phyloP scores from a whole-genome alignment of 2,888 invertebrate species.

The Ophion obscuratus region DNA sequence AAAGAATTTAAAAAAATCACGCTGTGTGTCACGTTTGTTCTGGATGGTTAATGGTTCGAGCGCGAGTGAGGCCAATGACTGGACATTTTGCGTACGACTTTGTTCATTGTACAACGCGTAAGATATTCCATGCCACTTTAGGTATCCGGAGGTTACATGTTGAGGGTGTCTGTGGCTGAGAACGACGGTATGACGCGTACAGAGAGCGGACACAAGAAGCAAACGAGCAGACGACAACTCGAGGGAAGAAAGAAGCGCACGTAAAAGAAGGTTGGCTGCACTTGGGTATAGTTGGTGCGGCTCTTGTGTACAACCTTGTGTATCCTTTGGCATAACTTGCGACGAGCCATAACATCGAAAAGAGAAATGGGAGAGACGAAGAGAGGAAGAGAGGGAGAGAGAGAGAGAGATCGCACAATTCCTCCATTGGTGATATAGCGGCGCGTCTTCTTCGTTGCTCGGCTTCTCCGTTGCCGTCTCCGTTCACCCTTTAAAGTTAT shows the following conservation, averaged over 20 bases:
- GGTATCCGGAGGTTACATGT: constrained; percentile 43
- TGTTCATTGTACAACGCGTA: background rate
- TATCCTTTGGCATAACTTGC: constrained; percentile 40
- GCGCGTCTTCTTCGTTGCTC: constrained; percentile 38
- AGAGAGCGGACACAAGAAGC: constrained; percentile 31
- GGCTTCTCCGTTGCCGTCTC: constrained; percentile 41
- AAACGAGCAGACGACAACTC: constrained; percentile 17
- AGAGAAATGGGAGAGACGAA: constrained; percentile 24
- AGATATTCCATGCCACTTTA: constrained; percentile 19
- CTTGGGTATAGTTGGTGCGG: constrained; percentile 20
- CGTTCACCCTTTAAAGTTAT: constrained; percentile 65
- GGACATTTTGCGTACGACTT: background rate
- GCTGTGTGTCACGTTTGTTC: no score
- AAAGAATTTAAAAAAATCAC: no score
- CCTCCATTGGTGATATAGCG: constrained; percentile 59
- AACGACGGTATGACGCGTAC: constrained; percentile 32
- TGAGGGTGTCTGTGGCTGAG: constrained; percentile 49
- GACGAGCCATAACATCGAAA: constrained; percentile 25
- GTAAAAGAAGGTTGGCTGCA: constrained; percentile 10
- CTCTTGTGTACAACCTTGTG: constrained; percentile 23
- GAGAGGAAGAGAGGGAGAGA: constrained; percentile 19
- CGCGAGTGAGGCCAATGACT: background rate
- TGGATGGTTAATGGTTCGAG: constrained; percentile 7
- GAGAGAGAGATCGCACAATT: constrained; percentile 62
- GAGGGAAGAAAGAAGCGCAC: constrained; percentile 26